A percentile compares a stretch with the other conserved stretches of the same genome.
Conservation (phyloP, 2,113 vertebrate species). For the Rhadina sibilatrix region DNA sequence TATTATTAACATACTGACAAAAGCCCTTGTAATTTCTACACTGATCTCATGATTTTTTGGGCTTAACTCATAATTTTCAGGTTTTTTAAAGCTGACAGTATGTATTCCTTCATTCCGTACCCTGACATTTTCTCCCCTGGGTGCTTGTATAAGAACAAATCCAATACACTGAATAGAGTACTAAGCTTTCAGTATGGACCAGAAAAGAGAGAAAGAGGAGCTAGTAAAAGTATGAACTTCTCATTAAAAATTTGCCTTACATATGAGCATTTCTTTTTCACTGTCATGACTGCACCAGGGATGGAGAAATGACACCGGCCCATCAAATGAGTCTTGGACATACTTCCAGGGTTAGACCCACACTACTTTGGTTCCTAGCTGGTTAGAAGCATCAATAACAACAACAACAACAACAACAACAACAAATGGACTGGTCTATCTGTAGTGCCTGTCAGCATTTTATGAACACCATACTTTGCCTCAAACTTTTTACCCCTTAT, state of each 20-base stretch:
- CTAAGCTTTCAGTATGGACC: not conserved
- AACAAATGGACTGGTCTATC: not conserved
- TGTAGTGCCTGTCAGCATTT: constrained; percentile 37
- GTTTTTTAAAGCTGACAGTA: not conserved
- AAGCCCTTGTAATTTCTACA: not conserved
- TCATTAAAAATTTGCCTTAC: not conserved
- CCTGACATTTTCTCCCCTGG: not conserved
- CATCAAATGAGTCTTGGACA: not conserved
- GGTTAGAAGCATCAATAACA: not conserved
- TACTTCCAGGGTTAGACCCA: not conserved
- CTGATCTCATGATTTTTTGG: not conserved
- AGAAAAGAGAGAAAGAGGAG: not conserved
- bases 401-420: not conserved
- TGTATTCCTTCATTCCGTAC: not conserved
- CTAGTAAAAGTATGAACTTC: not conserved
- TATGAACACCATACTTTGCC: constrained; percentile 10
- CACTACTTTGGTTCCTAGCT: not conserved
- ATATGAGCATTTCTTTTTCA: not conserved
- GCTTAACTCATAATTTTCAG: not conserved
- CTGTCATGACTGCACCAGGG: not conserved
- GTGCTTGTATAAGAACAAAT: not conserved
- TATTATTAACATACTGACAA: constrained; percentile 1
- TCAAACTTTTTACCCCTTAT: constrained; percentile 10
- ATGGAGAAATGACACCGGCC: not conserved
- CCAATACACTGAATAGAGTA: not conserved